phyloP scores from a whole-genome alignment of 2,888 invertebrate genomes.

The Nasonia oneida region DNA sequence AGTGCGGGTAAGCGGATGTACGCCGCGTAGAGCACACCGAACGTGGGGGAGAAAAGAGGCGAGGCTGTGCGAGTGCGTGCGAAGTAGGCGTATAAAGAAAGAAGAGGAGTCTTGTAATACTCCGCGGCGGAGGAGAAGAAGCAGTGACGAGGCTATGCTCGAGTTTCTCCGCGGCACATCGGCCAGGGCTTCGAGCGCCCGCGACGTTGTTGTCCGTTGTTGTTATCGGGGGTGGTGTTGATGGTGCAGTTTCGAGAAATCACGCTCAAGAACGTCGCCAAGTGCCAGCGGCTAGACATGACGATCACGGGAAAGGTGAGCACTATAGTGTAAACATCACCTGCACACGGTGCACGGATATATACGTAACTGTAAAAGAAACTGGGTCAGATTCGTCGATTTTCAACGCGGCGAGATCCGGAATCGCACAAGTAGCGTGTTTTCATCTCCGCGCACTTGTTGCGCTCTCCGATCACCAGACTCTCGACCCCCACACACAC shows the following conservation, averaged over 20 bases:
- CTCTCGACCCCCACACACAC: too few relatives aligned
- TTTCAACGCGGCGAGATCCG: neutral
- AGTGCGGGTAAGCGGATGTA: too few relatives aligned
- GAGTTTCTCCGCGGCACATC: neutral
- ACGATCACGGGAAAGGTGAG: conserved; percentile 60
- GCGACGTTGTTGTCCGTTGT: neutral
- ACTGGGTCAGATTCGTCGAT: neutral
- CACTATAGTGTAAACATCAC: neutral
- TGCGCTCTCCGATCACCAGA: neutral
- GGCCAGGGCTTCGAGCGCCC: neutral
- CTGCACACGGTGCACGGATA: neutral
- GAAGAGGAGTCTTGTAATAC: neutral
- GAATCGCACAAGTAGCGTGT: too few relatives aligned
- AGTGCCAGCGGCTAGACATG: conserved; percentile 19
- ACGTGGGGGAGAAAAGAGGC: too few relatives aligned
- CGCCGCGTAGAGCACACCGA: too few relatives aligned
- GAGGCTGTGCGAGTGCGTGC: neutral
- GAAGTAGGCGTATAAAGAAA: neutral
- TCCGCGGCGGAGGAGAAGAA: neutral
- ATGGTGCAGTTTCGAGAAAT: neutral
- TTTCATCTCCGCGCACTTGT: neutral
- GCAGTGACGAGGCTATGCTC: conserved; percentile 10
- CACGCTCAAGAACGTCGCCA: neutral
- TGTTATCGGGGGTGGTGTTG: neutral
- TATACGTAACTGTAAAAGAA: too few relatives aligned